Evolutionary conservation across 2,113 vertebrate species (phyloP), one percentile per base, ranked within the genome.

Genomic region (Pluvialis apricaria): DNA sequence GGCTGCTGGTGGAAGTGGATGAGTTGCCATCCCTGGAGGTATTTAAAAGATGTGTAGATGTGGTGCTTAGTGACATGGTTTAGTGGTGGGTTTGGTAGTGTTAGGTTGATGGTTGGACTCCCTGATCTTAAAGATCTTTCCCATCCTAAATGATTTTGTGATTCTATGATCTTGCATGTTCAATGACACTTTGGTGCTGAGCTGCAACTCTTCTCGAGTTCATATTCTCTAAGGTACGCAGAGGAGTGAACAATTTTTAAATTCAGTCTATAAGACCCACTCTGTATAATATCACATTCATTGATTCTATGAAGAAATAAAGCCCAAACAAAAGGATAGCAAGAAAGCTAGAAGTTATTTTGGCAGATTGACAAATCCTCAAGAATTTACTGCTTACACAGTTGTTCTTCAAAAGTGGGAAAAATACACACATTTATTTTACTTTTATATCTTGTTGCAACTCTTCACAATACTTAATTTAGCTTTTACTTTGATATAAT

Each of bases 81-180:
- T 66, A 47, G 22, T 62, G 24, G 5, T 71, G 15, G 44, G 7
- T 45, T 64, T 58, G 8, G 2, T 2, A 40, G 7, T 14, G 5
- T 5, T 42, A 38, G 4, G 1, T 45, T 84, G 18, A 45, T 0
- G 0, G 12, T 13, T 69, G 42, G n/a, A 36, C 8, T 64, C 1
- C 3, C 11, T 22, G 14, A 69, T 36, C 10, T 72, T 24, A 21
- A 24, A 9, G 7, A 12, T 76, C 26, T 88, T 93, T 68, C 64
- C 10, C 16, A 69, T 6, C 8, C 6, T 64, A 54, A 45, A 29
- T 4, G 3, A 31, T 47, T 71, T 29, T 66, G 36, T 34, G 13
- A n/a, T 25, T 68, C 60, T 66, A 18, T 44, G 57, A 71, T 42
- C 29, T 78, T 78, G 1, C 14, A 45, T 47, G 6, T 24, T 44